Conservation (phyloP, 2,113 vertebrate species). For the Sigmodon hispidus region DNA sequence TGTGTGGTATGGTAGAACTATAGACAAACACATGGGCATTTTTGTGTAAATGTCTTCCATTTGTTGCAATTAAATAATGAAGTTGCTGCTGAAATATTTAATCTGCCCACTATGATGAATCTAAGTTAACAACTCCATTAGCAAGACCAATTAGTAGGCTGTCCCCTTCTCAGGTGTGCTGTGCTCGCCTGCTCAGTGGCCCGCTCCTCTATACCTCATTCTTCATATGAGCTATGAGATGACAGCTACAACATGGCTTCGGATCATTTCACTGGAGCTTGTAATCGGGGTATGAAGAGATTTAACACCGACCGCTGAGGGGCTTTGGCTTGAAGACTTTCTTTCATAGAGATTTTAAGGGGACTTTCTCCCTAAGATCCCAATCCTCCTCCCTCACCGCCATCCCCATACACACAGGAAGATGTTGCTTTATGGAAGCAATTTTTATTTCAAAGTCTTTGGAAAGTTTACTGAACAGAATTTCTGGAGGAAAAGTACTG, state of each 20-base stretch:
- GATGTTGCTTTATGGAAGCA: conserved; percentile 62
- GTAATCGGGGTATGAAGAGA: not conserved
- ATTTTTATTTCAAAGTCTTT: conserved; percentile 87
- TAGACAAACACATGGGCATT: not conserved
- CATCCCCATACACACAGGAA: not conserved
- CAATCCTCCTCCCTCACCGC: not conserved
- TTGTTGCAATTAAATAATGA: conserved; percentile 45
- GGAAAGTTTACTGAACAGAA: conserved; percentile 82
- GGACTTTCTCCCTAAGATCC: conserved; percentile 33
- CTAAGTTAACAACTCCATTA: not conserved
- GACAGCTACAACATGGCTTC: not conserved
- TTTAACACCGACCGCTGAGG: not conserved
- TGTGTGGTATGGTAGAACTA: fast-evolving
- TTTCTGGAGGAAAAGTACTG: conserved; percentile 81
- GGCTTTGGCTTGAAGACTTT: conserved; percentile 34
- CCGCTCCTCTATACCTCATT: not conserved
- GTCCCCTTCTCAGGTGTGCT: conserved; percentile 22
- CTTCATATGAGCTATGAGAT: conserved; percentile 27
- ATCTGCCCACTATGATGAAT: not conserved
- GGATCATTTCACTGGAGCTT: conserved; percentile 43
- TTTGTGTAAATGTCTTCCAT: conserved; percentile 35
- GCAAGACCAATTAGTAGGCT: not conserved
- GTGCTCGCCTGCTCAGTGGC: not conserved
- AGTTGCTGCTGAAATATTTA: conserved; percentile 50
- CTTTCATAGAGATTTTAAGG: conserved; percentile 63